Base-by-base conservation (phyloP, 2,797 vertebrate genomes). In the Poliocrania exsul region DNA sequence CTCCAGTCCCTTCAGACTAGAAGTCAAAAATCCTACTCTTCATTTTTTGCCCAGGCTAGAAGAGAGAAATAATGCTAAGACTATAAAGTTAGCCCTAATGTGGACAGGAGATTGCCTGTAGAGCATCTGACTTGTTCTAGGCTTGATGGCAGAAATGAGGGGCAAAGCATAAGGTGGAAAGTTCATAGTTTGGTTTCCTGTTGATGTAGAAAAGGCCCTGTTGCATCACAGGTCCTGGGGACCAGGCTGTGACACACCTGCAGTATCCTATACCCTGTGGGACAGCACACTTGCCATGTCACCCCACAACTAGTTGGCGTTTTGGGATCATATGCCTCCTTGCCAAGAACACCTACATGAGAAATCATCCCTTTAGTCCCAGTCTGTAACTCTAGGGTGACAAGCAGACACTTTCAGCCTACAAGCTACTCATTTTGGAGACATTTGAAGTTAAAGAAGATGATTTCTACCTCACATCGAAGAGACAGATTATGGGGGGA, bases 201-300 rank as follows among this genome's bases (percentile, higher is more conserved):
- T 37, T 75, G 35, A 29, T 86, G 21, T 78, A 50, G 17, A 70
- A 74, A 56, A 83, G 17, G n/a, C 46, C 16, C 10, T 66, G 16
- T 17, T 86, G 21, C 21, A 35, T 47, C 11, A 56, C 2, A 3
- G 11, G 26, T 31, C 37, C 50, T 50, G 38, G 10, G 26, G 2
- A 81, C 21, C 3, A 46, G 50, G 7, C 33, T 74, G 15, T 60
- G 28, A 14, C 16, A 25, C 0, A 1, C 17, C 54, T 82, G 61
- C 18, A 50, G n/a, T 10, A 21, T 28, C 21, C n/a, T 80, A 10
- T 3, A 20, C 5, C 10, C 60, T 51, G n/a, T 0, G 3, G 26
- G 61, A 15, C 0, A 2, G 8, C 21, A 57, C 29, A 38, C 10
- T 69, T 11, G 1, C 17, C 14, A 2, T 3, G 0, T 54, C 31